Evolutionary conservation across 2,113 vertebrate genomes (phyloP).

Genomic region (Rhineura floridana): DNA sequence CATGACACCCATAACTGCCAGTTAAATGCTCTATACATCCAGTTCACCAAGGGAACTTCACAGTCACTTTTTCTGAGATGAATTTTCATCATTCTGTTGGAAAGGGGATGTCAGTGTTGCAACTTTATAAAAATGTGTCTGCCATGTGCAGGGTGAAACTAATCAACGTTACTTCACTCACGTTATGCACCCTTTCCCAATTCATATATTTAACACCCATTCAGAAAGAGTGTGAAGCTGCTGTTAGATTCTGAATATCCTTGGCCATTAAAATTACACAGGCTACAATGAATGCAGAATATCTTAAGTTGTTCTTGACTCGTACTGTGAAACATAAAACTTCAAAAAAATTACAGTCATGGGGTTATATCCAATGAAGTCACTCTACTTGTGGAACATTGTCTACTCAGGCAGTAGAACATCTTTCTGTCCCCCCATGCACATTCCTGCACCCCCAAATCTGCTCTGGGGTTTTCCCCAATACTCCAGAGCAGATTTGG

Average conservation of each 20-base stretch:
- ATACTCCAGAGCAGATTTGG: too few species aligned
- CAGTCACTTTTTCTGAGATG: neutral
- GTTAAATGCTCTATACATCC: conserved; percentile 57
- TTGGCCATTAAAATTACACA: conserved; percentile 41
- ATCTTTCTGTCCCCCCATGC: too few species aligned
- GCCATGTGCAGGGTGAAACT: neutral
- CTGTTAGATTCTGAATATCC: conserved; percentile 9
- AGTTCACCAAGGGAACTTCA: conserved; percentile 22
- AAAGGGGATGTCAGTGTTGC: neutral
- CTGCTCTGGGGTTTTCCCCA: too few species aligned
- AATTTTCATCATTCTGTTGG: neutral
- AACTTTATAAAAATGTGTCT: neutral
- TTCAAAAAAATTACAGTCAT: conserved; percentile 61
- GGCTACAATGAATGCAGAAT: conserved; percentile 51
- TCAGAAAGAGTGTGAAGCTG: neutral
- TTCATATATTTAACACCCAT: neutral
- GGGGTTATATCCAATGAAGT: too few species aligned
- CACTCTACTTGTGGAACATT: too few species aligned
- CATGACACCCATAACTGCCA: conserved; percentile 40
- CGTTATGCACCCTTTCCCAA: neutral
- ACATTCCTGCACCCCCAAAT: too few species aligned
- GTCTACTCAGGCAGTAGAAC: too few species aligned
- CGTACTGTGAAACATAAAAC: conserved; percentile 70
- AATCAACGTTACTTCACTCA: neutral
- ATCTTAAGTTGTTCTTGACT: conserved; percentile 49